Conservation (phyloP, 2,797 vertebrate genomes). For the Catostomus latipinnis region DNA sequence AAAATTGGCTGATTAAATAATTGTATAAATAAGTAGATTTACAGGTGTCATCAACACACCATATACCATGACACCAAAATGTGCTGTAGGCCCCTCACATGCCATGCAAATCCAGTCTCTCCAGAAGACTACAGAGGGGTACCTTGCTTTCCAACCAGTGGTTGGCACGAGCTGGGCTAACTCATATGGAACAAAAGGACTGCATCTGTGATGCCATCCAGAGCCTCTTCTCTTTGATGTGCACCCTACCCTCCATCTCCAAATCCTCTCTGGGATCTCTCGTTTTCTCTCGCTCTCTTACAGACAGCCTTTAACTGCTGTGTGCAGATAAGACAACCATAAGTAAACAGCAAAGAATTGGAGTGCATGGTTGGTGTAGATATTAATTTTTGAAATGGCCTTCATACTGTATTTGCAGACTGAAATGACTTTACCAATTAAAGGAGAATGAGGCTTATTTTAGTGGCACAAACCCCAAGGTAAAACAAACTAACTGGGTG, state of each 20-base stretch:
- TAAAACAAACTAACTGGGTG: too few species aligned
- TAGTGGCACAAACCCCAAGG: too few species aligned
- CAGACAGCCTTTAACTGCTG: slow-evolving; percentile 21
- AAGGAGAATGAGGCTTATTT: neutral
- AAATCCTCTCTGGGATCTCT: slow-evolving; percentile 15
- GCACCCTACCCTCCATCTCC: neutral
- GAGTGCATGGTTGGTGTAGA: neutral
- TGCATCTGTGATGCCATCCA: neutral
- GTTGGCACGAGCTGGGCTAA: neutral
- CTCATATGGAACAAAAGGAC: slow-evolving; percentile 21
- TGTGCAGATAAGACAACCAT: slow-evolving; percentile 34
- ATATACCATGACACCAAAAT: neutral
- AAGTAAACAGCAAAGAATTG: slow-evolving; percentile 27
- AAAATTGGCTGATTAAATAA: too few species aligned
- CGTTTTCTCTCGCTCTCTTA: neutral
- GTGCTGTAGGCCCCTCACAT: neutral
- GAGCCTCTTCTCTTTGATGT: neutral
- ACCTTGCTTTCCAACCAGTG: neutral
- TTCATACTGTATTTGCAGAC: neutral
- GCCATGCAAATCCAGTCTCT: neutral
- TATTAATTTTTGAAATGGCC: neutral
- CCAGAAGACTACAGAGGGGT: neutral
- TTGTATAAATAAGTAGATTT: too few species aligned
- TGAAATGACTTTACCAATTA: neutral
- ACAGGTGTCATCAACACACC: too few species aligned